Evolutionary conservation across 2,113 vertebrate genomes (phyloP).

Genomic region (Sylvia atricapilla): DNA sequence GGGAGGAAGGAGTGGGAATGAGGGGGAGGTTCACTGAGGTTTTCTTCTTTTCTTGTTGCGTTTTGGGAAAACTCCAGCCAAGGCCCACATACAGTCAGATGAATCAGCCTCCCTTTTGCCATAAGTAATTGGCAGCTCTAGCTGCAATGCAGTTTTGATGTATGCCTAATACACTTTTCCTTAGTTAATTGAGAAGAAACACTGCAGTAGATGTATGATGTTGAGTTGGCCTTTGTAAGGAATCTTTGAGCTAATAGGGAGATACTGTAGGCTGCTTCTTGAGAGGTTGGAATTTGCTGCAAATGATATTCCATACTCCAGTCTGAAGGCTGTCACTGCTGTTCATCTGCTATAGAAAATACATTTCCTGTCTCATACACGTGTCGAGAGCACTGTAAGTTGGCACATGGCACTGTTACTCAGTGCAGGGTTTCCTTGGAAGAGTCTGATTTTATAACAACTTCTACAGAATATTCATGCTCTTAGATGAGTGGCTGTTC

Average conservation of each 20-base stretch:
- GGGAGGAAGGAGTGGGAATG: conserved; percentile 41
- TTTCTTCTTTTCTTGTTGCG: conserved; percentile 11
- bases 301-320: neutral
- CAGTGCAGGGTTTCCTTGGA: neutral
- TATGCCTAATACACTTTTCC: conserved; percentile 4
- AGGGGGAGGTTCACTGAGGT: conserved; percentile 41
- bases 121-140: conserved; percentile 45
- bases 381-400: neutral
- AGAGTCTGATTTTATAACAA: conserved; percentile 10
- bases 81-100: conserved; percentile 31
- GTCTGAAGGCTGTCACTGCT: neutral
- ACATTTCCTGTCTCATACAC: neutral
- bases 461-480: neutral
- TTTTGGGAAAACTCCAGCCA: conserved; percentile 61
- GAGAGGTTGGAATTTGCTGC: neutral
- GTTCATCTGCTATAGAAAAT: neutral
- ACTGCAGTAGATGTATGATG: neutral
- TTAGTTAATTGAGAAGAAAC: conserved; percentile 31
- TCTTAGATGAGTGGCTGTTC: conserved; percentile 26
- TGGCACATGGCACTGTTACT: neutral
- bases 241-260: neutral
- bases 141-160: conserved; percentile 64
- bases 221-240: neutral
- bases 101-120: conserved; percentile 52
- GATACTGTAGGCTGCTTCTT: neutral